Evolutionary conservation across 2,113 vertebrate species (phyloP), one percentile per base, ranked within the genome.

Genomic region (Sorex araneus): DNA sequence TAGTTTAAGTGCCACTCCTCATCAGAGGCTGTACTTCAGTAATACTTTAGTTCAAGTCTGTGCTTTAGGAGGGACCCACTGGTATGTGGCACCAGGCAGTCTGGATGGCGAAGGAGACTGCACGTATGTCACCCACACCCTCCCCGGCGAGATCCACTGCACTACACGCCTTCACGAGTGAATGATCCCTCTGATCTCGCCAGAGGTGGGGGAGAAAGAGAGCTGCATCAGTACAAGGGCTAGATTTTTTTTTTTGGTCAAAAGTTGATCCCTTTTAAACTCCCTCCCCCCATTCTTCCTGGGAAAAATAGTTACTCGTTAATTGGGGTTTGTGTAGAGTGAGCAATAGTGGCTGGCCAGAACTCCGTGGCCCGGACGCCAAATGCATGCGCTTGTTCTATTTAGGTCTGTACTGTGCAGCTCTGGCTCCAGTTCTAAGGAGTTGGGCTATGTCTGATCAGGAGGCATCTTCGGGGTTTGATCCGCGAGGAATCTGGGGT

Each of bases 161-260:
- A 96, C 94, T 90, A 76, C 75, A 95, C 94, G 45, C 2, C 85
- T 95, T 87, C 94, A 81, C 91, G 54, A 91, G 95, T 94, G 84
- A 94, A 96, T 64, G 96, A 97, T 97, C 97, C 97, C 97, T 97
- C 97, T 97, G 90, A 93, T 95, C 96, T 97, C 93, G 91, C 96
- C 94, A 96, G 93, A 93, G 80, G 75, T 92, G 96, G 96, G 94
- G 63, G 11, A 92, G 40, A 25, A 84, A 75, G 0, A 95, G 96
- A 96, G 96, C 97, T 98, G 97, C 98, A 98, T 97, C 97, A 98
- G 97, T 97, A 97, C 97, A 98, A 96, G 95, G 98, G 95, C 92
- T 95, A 97, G 90, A 93, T 96, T 94, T 98, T 97, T 94, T 98
- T 97, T 97, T 97, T 98, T 97, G 98, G 97, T 98, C 96, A 95